These are phyloP conservation scores for Lepeophtheirus nordmannii DNA, from an alignment of 2,888 invertebrate genomes.

Conservation along the genomic window DNA sequence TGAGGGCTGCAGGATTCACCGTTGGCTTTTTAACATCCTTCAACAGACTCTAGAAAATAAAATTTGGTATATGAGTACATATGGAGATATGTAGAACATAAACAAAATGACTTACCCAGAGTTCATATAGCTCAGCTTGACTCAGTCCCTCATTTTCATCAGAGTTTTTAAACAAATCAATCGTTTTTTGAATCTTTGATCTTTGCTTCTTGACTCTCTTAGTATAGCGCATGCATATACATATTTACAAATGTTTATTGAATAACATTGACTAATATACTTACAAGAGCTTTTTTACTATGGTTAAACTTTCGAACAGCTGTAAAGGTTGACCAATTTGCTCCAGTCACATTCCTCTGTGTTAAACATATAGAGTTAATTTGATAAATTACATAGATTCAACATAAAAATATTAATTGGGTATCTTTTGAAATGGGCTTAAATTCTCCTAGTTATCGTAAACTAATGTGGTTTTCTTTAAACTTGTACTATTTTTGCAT, in stretches of 20 bases:
- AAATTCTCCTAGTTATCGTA: too few species aligned
- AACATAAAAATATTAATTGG: too few species aligned
- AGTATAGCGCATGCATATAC: not conserved
- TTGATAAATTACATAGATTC: too few species aligned
- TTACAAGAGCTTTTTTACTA: not conserved
- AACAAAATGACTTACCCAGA: not conserved
- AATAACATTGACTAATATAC: not conserved
- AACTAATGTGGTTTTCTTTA: too few species aligned
- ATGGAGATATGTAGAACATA: not conserved
- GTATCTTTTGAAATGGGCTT: too few species aligned
- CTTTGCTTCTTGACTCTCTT: not conserved
- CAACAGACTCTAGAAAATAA: not conserved
- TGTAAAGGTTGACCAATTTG: conserved; percentile 4
- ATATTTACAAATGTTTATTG: not conserved
- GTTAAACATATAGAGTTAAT: too few species aligned
- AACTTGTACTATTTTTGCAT: too few species aligned
- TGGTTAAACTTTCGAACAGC: not conserved
- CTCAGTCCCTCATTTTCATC: not conserved
- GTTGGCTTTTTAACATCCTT: not conserved
- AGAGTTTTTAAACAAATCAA: not conserved
- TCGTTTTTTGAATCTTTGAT: not conserved
- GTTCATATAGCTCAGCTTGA: not conserved
- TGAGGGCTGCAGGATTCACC: not conserved
- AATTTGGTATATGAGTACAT: not conserved
- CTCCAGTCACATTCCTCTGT: not conserved